Evolutionary conservation across 2,888 invertebrate species (phyloP), one percentile per base, ranked within the genome.

Genomic region (Patella ulyssiponensis): DNA sequence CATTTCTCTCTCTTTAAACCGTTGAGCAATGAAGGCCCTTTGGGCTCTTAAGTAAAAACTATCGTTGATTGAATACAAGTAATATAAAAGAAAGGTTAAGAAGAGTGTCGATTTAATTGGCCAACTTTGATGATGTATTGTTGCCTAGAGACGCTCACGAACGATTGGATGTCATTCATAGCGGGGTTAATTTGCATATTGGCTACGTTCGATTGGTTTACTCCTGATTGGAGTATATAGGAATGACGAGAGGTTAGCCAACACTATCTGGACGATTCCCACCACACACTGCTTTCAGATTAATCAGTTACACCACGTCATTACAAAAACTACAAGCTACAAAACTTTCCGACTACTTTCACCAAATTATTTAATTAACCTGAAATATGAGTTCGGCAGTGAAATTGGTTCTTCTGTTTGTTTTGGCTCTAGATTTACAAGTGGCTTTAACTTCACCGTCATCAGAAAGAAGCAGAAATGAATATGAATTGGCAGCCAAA

Each of bases 101-200:
- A 44, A 44, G 7, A 23, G 20, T 64, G 64, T 64, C 64, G 23
- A 9, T 64, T 9, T 64, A 64, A 64, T 64, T 64, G 64, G 12
- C 23, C 23, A 64, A 64, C 23, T 23, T 64, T 64, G 64, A 64
- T 64, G 64, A 64, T 64, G 23, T 64, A 64, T 64, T 20, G 64
- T 64, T 64, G 64, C 20, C 64, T 23, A 64, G 64, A 64, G 64
- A 64, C 64, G 64, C 64, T 64, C 9, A 64, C 64, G 14, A 23
- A 12, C 64, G 64, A 64, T 64, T 64, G 64, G 64, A 23, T 64
- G 20, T 23, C 64, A 64, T 64, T 64, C 64, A 64, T 23, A 23
- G 20, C 20, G 20, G 5, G 20, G 23, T 23, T 64, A 64, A 64
- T 64, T 64, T 64, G 14, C 64, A 64, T 64, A 64, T 11, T 23